Conservation (phyloP, 2,888 invertebrate genomes). For the Eupithecia pulchellata region DNA sequence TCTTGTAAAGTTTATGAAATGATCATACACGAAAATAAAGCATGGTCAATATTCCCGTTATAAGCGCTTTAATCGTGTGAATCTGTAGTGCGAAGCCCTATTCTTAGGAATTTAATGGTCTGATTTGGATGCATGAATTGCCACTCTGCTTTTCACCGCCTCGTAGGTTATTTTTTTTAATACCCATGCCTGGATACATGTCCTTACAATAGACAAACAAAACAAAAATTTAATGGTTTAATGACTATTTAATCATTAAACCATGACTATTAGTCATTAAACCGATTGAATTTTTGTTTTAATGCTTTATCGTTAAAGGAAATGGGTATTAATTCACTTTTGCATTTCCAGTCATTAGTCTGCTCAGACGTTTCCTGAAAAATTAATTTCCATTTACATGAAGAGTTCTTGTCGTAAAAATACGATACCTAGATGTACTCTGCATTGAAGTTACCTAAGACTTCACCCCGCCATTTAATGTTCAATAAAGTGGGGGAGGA, state of each 20-base stretch:
- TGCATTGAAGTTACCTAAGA: neutral
- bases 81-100: neutral
- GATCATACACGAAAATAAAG: neutral
- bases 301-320: neutral
- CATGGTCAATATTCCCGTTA: neutral
- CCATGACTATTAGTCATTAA: too few relatives aligned
- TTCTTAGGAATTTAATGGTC: neutral
- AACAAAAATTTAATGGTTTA: too few relatives aligned
- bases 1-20: neutral
- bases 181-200: neutral
- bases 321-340: neutral
- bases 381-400: slow-evolving; percentile 42
- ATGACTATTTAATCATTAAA: too few relatives aligned
- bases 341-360: slow-evolving; percentile 10
- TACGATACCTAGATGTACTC: neutral
- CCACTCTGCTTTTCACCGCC: neutral
- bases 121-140: neutral
- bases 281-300: too few relatives aligned
- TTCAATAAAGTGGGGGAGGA: too few relatives aligned
- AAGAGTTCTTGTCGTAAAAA: slow-evolving; percentile 18
- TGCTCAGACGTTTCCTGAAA: slow-evolving; percentile 43
- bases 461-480: too few relatives aligned
- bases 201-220: too few relatives aligned
- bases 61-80: neutral
- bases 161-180: neutral